Base-by-base conservation (phyloP, 2,888 invertebrate species). In the Agrotis clavis region DNA sequence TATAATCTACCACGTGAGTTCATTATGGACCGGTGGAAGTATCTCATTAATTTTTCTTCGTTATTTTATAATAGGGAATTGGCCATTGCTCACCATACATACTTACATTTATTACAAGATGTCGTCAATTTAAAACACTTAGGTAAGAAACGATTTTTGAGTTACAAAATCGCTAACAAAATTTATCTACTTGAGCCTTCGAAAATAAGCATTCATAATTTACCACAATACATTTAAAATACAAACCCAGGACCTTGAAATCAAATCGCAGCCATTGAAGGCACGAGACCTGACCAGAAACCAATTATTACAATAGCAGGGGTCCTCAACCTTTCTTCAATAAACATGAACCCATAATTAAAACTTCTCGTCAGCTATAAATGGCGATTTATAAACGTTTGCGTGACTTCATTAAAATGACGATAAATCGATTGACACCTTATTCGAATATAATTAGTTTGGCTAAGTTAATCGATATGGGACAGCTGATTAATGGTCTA, bases 351-450 rank as follows among this genome's bases (percentile, higher is more conserved):
- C 75, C 73, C 78, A 65, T 84, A 75, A 86, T 86, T 84, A 84
- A 86, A 84, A 73, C 86, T 73, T 65, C 65, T 84, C 72, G 78
- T 67, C 70, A 61, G 62, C 67, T 77, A 80, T 80, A 81, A 83
- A 84, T 71, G 79, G 65, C 75, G 67, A 86, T 86, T 86, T 69
- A 83, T 84, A 86, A 84, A 82, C 86, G 35, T 75, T 82, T 61
- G 81, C 86, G 86, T 86, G 86, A 84, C 82, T 86, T 77, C 79
- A 84, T 86, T 84, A 84, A 63, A 86, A 81, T 83, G 69, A 68
- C 75, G 79, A 79, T 79, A 75, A 81, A 79, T 81, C 79, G 75
- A 82, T 80, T 80, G 79, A 86, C 86, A 86, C 79, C 83, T 81
- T 79, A 83, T 79, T 82, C 75, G 80, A 74, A 74, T 76, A 80